Percentiles rank a stretch among this genome's conserved stretches.
These are phyloP conservation scores for Archivesica marissinica DNA, from an alignment of 1,140 invertebrate species.

Conservation along the genomic window DNA sequence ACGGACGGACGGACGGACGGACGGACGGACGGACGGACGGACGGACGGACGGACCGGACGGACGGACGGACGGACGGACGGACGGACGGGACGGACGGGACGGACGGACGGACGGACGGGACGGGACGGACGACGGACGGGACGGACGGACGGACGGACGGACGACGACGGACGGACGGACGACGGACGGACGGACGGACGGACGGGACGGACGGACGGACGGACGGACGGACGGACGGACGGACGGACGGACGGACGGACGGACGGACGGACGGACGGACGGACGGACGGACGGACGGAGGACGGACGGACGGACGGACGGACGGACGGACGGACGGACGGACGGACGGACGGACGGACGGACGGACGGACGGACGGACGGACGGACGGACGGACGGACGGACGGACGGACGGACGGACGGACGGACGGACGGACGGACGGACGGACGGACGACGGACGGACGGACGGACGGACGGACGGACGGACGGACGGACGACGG, in stretches of 20 bases:
- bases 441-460: no score
- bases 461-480: constrained; percentile 43
- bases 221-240: constrained; percentile 25
- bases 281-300: neutral
- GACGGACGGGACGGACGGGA: no score
- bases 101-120: constrained; percentile 17
- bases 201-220: no score
- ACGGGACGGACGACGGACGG: neutral
- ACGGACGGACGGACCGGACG: constrained; percentile 36
- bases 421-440: constrained; percentile 15
- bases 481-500: no score
- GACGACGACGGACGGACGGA: no score
- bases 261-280: constrained; percentile 19
- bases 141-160: no score
- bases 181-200: no score
- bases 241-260: constrained; percentile 39
- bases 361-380: constrained; percentile 39
- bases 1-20: constrained; percentile 11
- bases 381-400: constrained; percentile 47
- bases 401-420: constrained; percentile 54
- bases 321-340: constrained; percentile 21
- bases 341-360: constrained; percentile 31
- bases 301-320: no score
- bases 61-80: constrained; percentile 40
- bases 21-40: constrained; percentile 29